These are phyloP conservation scores for Apamea sordens DNA, from an alignment of 2,888 invertebrate genomes.

Conservation along the genomic window DNA sequence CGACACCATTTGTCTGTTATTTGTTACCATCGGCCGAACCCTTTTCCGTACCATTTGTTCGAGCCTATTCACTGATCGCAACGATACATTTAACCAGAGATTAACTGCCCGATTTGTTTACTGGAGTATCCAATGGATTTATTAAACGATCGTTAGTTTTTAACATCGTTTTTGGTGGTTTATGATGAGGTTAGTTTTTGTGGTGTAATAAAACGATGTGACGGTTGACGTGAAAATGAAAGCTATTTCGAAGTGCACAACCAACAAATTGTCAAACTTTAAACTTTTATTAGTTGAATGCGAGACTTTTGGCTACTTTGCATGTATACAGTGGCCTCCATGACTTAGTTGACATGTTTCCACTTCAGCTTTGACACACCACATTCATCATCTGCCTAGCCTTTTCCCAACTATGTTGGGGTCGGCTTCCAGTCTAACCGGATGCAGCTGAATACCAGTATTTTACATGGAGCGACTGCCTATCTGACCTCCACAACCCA, in stretches of 20 bases:
- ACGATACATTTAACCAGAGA: constrained; percentile 87
- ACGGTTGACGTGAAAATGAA: background rate
- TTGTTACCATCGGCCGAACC: constrained; percentile 84
- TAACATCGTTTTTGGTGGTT: constrained; percentile 38
- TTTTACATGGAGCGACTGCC: too few species aligned
- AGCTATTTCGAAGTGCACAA: background rate
- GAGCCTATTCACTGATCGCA: constrained; percentile 80
- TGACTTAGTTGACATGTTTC: too few species aligned
- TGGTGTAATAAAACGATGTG: background rate
- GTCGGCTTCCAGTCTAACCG: too few species aligned
- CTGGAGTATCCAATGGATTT: constrained; percentile 63
- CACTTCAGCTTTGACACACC: too few species aligned
- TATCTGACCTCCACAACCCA: too few species aligned
- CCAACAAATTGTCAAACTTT: background rate
- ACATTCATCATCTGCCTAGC: too few species aligned
- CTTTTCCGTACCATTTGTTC: constrained; percentile 88
- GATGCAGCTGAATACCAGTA: too few species aligned
- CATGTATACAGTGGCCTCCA: background rate
- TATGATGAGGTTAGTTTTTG: constrained; percentile 31
- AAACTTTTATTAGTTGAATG: background rate
- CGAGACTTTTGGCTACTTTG: background rate
- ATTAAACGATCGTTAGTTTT: constrained; percentile 61
- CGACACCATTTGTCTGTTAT: constrained; percentile 82
- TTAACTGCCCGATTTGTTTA: constrained; percentile 86
- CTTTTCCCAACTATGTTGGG: too few species aligned